Conservation (phyloP, 2,888 invertebrate genomes). For the Drosophila atroscutellata region DNA sequence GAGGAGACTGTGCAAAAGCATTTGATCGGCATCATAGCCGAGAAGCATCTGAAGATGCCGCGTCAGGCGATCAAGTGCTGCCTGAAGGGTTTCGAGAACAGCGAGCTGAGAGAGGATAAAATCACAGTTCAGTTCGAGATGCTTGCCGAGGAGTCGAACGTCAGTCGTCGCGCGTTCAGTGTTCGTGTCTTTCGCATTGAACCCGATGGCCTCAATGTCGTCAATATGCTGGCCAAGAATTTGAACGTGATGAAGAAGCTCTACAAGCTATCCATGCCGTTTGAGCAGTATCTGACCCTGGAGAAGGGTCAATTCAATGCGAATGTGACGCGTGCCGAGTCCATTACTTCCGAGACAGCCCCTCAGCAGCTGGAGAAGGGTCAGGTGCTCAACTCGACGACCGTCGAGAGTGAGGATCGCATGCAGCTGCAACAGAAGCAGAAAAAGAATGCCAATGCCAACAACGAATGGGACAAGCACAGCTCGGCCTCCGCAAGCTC, state of each 20-base stretch:
- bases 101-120: slow-evolving; percentile 76
- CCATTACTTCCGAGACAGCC: slow-evolving; percentile 43
- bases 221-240: slow-evolving; percentile 84
- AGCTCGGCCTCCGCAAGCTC: slow-evolving; percentile 81
- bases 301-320: slow-evolving; percentile 83
- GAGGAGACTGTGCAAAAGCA: slow-evolving; percentile 90
- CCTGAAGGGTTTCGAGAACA: slow-evolving; percentile 87
- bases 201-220: slow-evolving; percentile 84
- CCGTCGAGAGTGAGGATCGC: slow-evolving; percentile 73
- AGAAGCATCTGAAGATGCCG: slow-evolving; percentile 88
- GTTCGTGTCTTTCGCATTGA: slow-evolving; percentile 84
- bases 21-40: slow-evolving; percentile 88
- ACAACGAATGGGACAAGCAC: slow-evolving; percentile 82
- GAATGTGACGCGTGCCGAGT: slow-evolving; percentile 45
- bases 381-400: slow-evolving; percentile 73
- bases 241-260: slow-evolving; percentile 87
- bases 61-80: slow-evolving; percentile 92
- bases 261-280: slow-evolving; percentile 84
- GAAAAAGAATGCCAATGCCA: slow-evolving; percentile 20
- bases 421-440: slow-evolving; percentile 58
- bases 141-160: slow-evolving; percentile 87
- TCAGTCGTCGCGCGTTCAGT: slow-evolving; percentile 82
- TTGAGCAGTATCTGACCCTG: slow-evolving; percentile 83
- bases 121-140: slow-evolving; percentile 87
- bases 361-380: slow-evolving; percentile 42